phyloP scores from a whole-genome alignment of 2,797 vertebrate genomes.

The Lagorchestes hirsutus region DNA sequence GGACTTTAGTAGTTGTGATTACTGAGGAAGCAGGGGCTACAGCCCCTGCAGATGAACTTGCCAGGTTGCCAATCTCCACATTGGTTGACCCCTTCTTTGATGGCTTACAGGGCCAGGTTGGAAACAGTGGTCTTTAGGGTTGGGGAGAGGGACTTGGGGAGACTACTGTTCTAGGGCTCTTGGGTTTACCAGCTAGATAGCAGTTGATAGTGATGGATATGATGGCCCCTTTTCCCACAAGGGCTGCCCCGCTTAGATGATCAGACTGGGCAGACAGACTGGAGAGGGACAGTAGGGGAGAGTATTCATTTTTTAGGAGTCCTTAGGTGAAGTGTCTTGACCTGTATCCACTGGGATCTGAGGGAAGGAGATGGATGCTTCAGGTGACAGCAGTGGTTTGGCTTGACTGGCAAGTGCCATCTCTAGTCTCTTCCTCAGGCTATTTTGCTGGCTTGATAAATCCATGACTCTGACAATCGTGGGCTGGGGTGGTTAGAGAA shows the following conservation, averaged over 20 bases:
- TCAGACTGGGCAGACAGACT: neutral
- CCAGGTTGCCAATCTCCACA: neutral
- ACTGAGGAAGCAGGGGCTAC: neutral
- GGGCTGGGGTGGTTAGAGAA: too few species aligned
- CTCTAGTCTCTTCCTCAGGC: too few species aligned
- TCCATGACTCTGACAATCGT: too few species aligned
- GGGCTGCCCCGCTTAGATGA: neutral
- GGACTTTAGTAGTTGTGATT: neutral
- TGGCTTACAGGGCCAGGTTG: neutral
- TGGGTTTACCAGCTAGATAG: neutral
- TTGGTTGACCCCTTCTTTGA: neutral
- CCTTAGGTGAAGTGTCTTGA: too few species aligned
- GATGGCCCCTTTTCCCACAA: neutral
- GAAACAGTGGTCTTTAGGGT: neutral
- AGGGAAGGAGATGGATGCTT: too few species aligned
- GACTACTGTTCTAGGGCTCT: neutral
- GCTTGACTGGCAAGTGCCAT: too few species aligned
- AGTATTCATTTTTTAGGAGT: neutral
- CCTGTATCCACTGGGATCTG: too few species aligned
- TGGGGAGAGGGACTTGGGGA: neutral
- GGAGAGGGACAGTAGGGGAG: neutral
- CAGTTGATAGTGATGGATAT: neutral
- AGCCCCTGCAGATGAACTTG: too few species aligned
- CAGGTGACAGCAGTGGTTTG: too few species aligned
- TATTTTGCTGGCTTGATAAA: too few species aligned